Percentiles rank a stretch among this genome's conserved stretches.
Evolutionary conservation across 2,113 vertebrate genomes (phyloP).

Genomic region (Casuarius casuarius): DNA sequence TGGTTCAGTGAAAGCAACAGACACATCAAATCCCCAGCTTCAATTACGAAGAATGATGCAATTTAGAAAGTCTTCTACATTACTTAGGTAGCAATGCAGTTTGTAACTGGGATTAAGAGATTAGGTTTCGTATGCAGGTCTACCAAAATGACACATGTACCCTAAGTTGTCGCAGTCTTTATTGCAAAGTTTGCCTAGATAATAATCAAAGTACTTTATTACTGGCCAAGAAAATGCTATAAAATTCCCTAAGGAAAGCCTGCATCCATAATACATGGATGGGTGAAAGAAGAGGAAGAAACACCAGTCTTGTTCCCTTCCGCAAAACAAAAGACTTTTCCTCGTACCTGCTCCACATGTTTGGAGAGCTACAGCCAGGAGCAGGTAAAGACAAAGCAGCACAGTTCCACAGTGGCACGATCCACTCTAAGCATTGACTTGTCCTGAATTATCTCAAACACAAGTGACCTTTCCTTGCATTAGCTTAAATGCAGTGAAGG

Average conservation of each 20-base stretch:
- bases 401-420: background rate
- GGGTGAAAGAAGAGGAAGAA: background rate
- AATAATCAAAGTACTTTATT: background rate
- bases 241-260: background rate
- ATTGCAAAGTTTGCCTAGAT: background rate
- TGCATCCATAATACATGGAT: background rate
- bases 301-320: background rate
- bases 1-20: background rate
- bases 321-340: background rate
- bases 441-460: background rate
- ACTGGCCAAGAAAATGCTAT: background rate
- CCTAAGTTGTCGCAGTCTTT: background rate
- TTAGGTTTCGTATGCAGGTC: background rate
- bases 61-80: background rate
- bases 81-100: background rate
- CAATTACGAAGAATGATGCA: background rate
- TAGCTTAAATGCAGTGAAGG: background rate
- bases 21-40: background rate
- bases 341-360: background rate
- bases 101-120: background rate
- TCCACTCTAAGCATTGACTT: background rate
- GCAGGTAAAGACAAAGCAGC: background rate
- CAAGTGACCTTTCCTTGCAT: background rate
- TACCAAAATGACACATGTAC: fast-evolving
- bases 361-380: background rate